phyloP scores from a whole-genome alignment of 2,113 vertebrate species.

The Corythaeola cristata region DNA sequence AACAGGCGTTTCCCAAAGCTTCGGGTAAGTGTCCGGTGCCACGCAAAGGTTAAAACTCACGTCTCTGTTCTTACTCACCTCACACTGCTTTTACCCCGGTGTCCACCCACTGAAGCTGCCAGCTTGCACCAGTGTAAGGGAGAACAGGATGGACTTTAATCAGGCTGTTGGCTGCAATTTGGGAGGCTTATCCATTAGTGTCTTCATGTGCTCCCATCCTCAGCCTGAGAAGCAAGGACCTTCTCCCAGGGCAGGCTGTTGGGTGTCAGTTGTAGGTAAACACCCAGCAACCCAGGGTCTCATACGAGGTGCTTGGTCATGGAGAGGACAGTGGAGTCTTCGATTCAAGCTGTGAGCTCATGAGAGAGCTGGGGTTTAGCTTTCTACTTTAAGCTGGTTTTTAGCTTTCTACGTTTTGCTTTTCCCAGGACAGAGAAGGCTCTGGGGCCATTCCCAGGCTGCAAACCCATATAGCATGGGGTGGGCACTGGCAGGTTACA shows the following conservation, averaged over 20 bases:
- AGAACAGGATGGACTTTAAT: neutral
- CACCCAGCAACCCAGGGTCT: neutral
- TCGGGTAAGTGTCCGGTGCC: fast-evolving
- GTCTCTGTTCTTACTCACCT: neutral
- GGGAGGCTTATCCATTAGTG: neutral
- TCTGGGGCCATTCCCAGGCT: neutral
- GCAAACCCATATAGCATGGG: fast-evolving
- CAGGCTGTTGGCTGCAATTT: neutral
- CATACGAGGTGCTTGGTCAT: neutral
- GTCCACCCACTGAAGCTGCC: neutral
- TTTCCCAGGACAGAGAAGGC: neutral
- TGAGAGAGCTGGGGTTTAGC: neutral
- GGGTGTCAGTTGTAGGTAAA: neutral
- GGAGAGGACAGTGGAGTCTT: neutral
- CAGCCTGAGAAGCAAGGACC: neutral
- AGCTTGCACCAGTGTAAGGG: neutral
- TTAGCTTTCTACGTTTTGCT: neutral
- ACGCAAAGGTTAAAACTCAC: neutral
- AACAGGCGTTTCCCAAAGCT: slow-evolving; percentile 11
- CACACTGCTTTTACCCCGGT: neutral
- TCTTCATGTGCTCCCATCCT: neutral
- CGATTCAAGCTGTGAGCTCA: neutral
- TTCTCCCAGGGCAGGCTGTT: neutral
- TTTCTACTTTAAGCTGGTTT: neutral
- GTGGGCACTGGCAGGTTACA: neutral